Percentiles rank a stretch among this genome's conserved stretches.
These are phyloP conservation scores for Argya squamiceps DNA, from an alignment of 2,797 vertebrate species.

Conservation along the genomic window DNA sequence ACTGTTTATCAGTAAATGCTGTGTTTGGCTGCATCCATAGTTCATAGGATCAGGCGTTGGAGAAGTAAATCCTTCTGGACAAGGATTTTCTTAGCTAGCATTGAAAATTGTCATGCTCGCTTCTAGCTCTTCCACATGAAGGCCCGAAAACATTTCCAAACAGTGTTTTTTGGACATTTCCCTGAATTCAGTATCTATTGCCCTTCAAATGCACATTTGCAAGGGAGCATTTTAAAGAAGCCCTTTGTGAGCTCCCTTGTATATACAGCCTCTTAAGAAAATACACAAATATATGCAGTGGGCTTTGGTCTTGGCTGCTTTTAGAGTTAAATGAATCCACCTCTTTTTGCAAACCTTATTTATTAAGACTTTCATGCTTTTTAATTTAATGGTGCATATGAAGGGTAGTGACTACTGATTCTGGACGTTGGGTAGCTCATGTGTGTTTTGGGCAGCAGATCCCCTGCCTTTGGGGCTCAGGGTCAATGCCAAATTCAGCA, in stretches of 20 bases:
- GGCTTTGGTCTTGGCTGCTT: background rate
- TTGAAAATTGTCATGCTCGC: background rate
- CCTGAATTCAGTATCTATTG: background rate
- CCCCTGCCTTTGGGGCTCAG: background rate
- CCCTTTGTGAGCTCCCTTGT: background rate
- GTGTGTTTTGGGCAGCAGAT: background rate
- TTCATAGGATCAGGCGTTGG: background rate
- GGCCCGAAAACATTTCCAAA: background rate
- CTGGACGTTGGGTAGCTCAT: rapidly evolving
- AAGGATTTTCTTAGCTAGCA: background rate
- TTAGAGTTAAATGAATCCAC: background rate
- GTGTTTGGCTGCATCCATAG: conserved; percentile 2
- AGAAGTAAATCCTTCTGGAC: conserved; percentile 45
- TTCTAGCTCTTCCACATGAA: background rate
- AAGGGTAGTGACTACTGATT: background rate
- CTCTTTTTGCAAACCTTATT: background rate
- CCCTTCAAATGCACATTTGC: background rate
- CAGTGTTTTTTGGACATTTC: background rate
- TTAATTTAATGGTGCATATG: background rate
- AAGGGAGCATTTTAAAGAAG: conserved; percentile 28
- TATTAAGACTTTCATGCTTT: background rate
- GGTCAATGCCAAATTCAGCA: background rate
- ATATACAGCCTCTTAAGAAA: conserved; percentile 11
- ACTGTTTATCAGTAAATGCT: conserved; percentile 54
- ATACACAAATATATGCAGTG: background rate